Evolutionary conservation across 2,888 invertebrate genomes (phyloP).

Genomic region (Leptodirus hochenwartii): DNA sequence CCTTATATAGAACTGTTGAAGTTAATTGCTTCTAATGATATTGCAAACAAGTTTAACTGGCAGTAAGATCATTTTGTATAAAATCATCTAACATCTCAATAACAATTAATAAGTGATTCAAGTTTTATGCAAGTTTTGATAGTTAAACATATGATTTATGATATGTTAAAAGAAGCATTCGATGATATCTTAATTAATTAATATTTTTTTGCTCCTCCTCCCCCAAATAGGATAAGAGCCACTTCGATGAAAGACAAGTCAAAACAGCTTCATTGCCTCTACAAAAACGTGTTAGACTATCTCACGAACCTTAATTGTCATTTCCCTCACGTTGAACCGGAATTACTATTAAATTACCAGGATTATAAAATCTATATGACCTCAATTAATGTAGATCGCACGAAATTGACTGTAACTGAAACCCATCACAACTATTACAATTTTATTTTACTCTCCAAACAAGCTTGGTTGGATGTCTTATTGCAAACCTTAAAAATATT

Average conservation of each 20-base stretch:
- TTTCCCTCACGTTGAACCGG: slow-evolving; percentile 24
- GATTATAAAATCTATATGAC: slow-evolving; percentile 21
- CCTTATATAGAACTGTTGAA: no score
- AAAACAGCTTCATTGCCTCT: slow-evolving; percentile 14
- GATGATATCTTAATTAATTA: neutral
- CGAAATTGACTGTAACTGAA: neutral
- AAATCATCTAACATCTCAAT: no score
- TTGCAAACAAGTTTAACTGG: no score
- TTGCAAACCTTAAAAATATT: slow-evolving; percentile 41
- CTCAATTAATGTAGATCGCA: slow-evolving; percentile 4
- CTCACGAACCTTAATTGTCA: slow-evolving; percentile 22
- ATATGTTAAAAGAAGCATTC: slow-evolving; percentile 7
- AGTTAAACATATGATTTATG: slow-evolving; percentile 1
- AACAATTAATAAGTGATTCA: no score
- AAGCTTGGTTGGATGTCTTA: slow-evolving; percentile 41
- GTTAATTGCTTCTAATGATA: no score
- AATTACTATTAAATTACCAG: slow-evolving; percentile 24
- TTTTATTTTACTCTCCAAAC: slow-evolving; percentile 21
- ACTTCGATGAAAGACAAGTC: no score
- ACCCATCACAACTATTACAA: slow-evolving; percentile 3
- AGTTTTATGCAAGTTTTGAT: no score
- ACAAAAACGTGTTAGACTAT: slow-evolving; percentile 22
- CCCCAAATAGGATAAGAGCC: no score
- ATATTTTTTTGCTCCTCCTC: neutral
- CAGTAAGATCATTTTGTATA: no score